Base-by-base conservation (phyloP, 2,888 invertebrate genomes). In the Philopedon plagiatum region DNA sequence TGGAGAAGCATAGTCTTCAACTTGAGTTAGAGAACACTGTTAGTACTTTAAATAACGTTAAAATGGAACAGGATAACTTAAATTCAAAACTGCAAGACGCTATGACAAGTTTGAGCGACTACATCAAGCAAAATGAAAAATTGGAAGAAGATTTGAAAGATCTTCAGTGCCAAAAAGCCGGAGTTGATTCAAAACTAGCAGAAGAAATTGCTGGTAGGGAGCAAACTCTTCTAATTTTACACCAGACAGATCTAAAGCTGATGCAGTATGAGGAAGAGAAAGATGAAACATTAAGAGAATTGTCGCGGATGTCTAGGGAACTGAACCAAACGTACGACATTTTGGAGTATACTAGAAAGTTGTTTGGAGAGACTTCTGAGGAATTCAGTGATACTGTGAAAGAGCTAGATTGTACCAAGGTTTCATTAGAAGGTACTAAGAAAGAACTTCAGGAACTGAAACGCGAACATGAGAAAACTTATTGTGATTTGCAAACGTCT, bases 61-160 rank as follows among this genome's bases (percentile, higher is more conserved):
- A 37, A 32, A 56, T 34, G 19, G 54, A 51, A 34, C 54, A 8
- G 32, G 13, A 32, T 39, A 13, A 34, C 9, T 13, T 57, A 18
- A 21, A 39, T 23, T 9, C 5, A n/a, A 11, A 57, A 15, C 9
- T 56, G 21, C 13, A 56, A 41, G 44, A 57, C 2, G 34, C 23
- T 13, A 15, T n/a, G 1, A 11, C 9, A 13, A 29, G 19, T 26
- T 26, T 39, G 13, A 19, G 5, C 19, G 44, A 58, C 41, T 23
- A 9, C 11, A 11, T 11, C n/a, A 46, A n/a, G 9, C 15, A 19
- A 11, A 39, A 21, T 8, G 9, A 15, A 5, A 37, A 21, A 21
- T 5, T 60, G 34, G 19, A 39, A 8, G 41, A 60, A 19, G 21
- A 60, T 26, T 18, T 39, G 13, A 32, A 39, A 41, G 26, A 60